phyloP scores from a whole-genome alignment of 2,113 vertebrate species.

The Clarias gariepinus region DNA sequence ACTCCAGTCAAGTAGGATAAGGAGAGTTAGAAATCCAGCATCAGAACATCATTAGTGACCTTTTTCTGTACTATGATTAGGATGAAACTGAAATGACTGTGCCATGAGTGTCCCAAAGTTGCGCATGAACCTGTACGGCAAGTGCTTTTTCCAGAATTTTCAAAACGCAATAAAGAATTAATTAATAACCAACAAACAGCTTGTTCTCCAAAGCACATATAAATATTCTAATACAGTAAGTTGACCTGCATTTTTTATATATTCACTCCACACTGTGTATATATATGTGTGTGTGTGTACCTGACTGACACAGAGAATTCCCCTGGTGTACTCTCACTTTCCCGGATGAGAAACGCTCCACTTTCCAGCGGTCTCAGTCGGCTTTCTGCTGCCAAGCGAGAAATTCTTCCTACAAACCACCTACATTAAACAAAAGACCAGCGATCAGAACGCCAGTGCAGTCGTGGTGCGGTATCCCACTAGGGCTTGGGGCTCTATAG shows the following conservation, averaged over 20 bases:
- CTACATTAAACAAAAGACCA: conserved; percentile 62
- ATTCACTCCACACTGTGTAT: background rate
- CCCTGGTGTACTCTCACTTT: conserved; percentile 89
- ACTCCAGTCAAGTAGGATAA: too few relatives aligned
- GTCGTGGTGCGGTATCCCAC: background rate
- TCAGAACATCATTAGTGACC: too few relatives aligned
- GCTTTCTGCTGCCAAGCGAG: conserved; percentile 83
- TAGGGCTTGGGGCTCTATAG: background rate
- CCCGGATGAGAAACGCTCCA: conserved; percentile 89
- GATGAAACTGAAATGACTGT: too few relatives aligned
- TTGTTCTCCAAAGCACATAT: too few relatives aligned
- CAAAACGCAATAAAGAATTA: too few relatives aligned
- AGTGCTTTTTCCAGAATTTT: too few relatives aligned
- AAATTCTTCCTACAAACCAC: conserved; percentile 89
- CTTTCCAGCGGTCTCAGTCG: conserved; percentile 75
- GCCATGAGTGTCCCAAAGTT: too few relatives aligned
- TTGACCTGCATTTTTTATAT: background rate
- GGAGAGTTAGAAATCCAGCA: too few relatives aligned
- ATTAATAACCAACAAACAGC: too few relatives aligned
- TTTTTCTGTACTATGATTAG: too few relatives aligned
- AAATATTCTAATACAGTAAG: too few relatives aligned
- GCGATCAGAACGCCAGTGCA: background rate
- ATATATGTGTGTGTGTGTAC: conserved; percentile 62
- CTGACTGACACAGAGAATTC: conserved; percentile 93
- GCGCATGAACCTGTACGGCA: too few relatives aligned